These are phyloP conservation scores for Nixonia krombeini DNA, from an alignment of 1,140 invertebrate species.

Conservation along the genomic window DNA sequence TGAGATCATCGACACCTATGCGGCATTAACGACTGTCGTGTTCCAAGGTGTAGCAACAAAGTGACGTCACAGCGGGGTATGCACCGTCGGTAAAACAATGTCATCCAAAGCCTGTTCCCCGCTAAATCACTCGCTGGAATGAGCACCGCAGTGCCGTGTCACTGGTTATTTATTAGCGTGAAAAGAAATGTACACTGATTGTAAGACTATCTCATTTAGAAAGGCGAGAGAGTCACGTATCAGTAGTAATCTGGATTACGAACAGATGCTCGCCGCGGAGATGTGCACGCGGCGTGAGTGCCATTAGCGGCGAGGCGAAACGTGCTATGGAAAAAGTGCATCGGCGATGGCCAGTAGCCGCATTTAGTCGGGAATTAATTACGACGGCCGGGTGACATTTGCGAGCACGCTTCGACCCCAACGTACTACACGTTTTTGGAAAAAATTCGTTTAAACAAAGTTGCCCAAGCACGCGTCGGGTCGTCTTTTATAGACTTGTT, in stretches of 20 bases:
- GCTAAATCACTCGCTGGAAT: constrained; percentile 14
- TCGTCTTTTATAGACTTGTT: too few species aligned
- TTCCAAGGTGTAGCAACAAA: constrained; percentile 26
- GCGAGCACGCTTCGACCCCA: neutral
- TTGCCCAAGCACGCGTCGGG: too few species aligned
- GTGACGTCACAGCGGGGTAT: constrained; percentile 16
- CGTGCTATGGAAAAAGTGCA: neutral
- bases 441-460: neutral
- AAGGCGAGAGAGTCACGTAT: constrained; percentile 18
- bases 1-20: constrained; percentile 22
- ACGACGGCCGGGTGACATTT: neutral
- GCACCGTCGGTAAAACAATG: constrained; percentile 7
- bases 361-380: neutral
- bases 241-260: constrained; percentile 17
- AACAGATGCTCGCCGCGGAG: neutral
- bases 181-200: constrained; percentile 19
- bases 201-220: constrained; percentile 16
- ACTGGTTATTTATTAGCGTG: constrained; percentile 27
- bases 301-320: constrained; percentile 7
- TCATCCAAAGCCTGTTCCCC: constrained; percentile 3
- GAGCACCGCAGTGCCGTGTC: constrained; percentile 11
- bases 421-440: neutral
- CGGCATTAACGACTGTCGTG: constrained; percentile 8
- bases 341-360: neutral
- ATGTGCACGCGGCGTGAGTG: neutral